A percentile compares a stretch with the other conserved stretches of the same genome.
Conservation (phyloP, 2,888 invertebrate genomes). For the Andrena hattorfiana region DNA sequence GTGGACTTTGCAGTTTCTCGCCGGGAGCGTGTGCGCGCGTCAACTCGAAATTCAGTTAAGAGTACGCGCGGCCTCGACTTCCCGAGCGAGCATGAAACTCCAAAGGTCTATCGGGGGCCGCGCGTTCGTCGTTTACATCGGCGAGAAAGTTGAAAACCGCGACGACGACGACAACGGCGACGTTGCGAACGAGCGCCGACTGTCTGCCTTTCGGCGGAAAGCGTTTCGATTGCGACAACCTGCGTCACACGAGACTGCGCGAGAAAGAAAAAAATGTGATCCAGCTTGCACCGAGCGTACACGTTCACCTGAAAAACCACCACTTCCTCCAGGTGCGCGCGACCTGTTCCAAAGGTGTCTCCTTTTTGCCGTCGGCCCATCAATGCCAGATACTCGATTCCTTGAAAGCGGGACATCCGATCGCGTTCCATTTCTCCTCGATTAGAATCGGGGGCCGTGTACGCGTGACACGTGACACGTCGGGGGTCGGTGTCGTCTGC, state of each 20-base stretch:
- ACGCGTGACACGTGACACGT: background rate
- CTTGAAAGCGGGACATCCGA: slow-evolving; percentile 75
- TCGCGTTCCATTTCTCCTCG: slow-evolving; percentile 73
- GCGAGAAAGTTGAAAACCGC: background rate
- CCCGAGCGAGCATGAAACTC: background rate
- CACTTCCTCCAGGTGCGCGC: slow-evolving; percentile 63
- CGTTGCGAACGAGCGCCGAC: background rate
- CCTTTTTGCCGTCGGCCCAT: slow-evolving; percentile 43
- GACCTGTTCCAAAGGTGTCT: slow-evolving; percentile 65
- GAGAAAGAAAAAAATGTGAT: background rate
- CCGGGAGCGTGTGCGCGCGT: background rate
- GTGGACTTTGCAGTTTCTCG: slow-evolving; percentile 58
- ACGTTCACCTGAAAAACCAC: slow-evolving; percentile 47
- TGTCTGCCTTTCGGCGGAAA: background rate
- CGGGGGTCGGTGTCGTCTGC: too few relatives aligned
- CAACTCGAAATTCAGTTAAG: slow-evolving; percentile 35
- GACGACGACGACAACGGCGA: too few relatives aligned
- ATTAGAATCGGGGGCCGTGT: slow-evolving; percentile 15
- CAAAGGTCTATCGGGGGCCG: background rate
- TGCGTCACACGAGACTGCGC: background rate
- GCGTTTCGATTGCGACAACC: background rate
- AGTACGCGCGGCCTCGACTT: background rate
- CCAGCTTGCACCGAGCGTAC: slow-evolving; percentile 20
- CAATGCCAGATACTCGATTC: slow-evolving; percentile 82
- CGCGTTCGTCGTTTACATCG: background rate